Conservation (phyloP, 2,113 vertebrate species). For the Ictalurus furcatus region DNA sequence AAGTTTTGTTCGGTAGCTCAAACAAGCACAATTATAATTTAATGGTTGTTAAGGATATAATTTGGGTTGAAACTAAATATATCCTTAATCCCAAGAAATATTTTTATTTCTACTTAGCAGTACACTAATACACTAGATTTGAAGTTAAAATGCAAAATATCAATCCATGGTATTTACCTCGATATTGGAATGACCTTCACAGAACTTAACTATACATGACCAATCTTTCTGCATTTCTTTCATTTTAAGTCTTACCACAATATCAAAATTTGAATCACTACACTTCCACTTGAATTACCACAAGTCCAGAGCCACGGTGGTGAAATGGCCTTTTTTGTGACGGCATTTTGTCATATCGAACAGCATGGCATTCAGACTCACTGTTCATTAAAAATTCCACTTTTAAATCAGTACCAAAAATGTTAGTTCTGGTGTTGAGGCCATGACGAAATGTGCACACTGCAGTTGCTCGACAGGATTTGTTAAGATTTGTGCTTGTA, state of each 20-base stretch:
- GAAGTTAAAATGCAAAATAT: neutral
- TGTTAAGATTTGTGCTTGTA: slow-evolving; percentile 59
- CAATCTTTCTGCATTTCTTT: neutral
- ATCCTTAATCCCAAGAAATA: neutral
- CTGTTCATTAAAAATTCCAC: neutral
- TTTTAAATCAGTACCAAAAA: neutral
- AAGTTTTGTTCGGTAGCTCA: no score
- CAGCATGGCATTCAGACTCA: slow-evolving; percentile 45
- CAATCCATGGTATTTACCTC: neutral
- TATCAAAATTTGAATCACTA: neutral
- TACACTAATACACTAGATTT: neutral
- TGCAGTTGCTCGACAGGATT: slow-evolving; percentile 63
- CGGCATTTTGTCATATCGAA: neutral
- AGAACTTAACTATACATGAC: neutral
- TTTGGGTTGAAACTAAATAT: neutral
- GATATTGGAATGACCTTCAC: neutral
- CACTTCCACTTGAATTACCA: no score
- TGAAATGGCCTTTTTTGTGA: neutral
- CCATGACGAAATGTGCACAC: slow-evolving; percentile 70
- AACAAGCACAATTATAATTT: neutral
- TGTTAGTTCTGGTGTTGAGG: slow-evolving; percentile 6
- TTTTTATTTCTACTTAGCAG: neutral
- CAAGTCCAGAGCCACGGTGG: neutral
- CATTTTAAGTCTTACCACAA: neutral
- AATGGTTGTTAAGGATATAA: neutral